These are phyloP conservation scores for Dendrolimus houi DNA, from an alignment of 2,888 invertebrate species.

Conservation along the genomic window DNA sequence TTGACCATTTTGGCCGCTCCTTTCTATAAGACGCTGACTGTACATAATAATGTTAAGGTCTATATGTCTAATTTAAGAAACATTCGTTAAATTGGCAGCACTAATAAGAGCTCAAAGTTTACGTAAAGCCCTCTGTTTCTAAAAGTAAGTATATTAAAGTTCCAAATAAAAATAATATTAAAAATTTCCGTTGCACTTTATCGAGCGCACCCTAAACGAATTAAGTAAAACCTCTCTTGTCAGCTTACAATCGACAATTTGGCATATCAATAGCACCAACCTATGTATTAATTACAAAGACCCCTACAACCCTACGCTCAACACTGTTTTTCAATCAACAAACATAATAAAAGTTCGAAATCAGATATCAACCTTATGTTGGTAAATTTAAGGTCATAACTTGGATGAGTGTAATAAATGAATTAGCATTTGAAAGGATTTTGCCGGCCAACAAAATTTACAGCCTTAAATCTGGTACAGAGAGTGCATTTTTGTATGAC, in stretches of 20 bases:
- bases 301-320: conserved; percentile 43
- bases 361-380: conserved; percentile 20
- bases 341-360: conserved; percentile 13
- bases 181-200: conserved; percentile 25
- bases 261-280: conserved; percentile 63
- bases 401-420: conserved; percentile 16
- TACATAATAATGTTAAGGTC: no score
- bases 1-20: no score
- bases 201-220: conserved; percentile 9
- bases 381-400: conserved; percentile 17
- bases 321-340: conserved; percentile 52
- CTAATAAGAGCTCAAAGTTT: no score
- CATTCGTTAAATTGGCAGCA: no score
- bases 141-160: no score
- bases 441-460: conserved; percentile 15
- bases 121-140: no score
- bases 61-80: no score
- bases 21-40: no score
- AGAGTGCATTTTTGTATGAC: conserved; percentile 20
- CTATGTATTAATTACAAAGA: conserved; percentile 70
- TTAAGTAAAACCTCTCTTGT: conserved; percentile 19
- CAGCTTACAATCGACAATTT: conserved; percentile 49
- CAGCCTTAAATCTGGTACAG: conserved; percentile 8
- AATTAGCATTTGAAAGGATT: conserved; percentile 54
- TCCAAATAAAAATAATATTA: conserved; percentile 3